Base-by-base conservation (phyloP, 2,888 invertebrate species). In the Eupithecia abbreviata region DNA sequence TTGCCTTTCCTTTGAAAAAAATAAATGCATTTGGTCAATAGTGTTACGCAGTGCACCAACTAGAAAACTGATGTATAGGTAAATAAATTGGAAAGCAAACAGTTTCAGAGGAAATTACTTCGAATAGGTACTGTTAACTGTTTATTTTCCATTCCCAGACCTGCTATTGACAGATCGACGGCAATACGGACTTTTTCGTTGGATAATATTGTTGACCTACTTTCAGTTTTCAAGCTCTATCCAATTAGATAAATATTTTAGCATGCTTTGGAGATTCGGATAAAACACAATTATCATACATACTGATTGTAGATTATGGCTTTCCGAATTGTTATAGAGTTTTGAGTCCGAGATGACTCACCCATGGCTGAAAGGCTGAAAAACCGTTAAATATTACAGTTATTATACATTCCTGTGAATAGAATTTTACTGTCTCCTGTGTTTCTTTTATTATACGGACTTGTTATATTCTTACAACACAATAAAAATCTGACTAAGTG, bases 151-250 rank as follows among this genome's bases (percentile, higher is more conserved):
- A 45, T 66, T 66, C 69, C 43, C 68, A 68, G 68, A 68, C 68
- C 69, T 69, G 69, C 77, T 82, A 86, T 84, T 86, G 88, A 87
- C 87, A 86, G 87, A 80, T 72, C 79, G 81, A 83, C 81, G 81
- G 79, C 80, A 84, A 82, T 85, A 77, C 84, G 83, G 82, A 78
- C 82, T 82, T 83, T 83, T 84, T 81, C 82, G 80, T 84, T 82
- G 82, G 79, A 82, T 84, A 84, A 81, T 81, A 82, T 79, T 79
- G 82, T 82, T 89, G 89, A 89, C 89, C 88, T 83, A 87, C 82
- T 87, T 90, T 76, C 68, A 71, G 49, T 58, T 55, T 18, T 30
- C 30, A 47, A 67, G 65, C 55, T 68, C 55, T 49, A 72, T 47
- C 72, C 68, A 68, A 72, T 67, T 58, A 75, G 58, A 10, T 10